Evolutionary conservation across 2,797 vertebrate species (phyloP), one percentile per base, ranked within the genome.

Genomic region (Syngnathus rostellatus): DNA sequence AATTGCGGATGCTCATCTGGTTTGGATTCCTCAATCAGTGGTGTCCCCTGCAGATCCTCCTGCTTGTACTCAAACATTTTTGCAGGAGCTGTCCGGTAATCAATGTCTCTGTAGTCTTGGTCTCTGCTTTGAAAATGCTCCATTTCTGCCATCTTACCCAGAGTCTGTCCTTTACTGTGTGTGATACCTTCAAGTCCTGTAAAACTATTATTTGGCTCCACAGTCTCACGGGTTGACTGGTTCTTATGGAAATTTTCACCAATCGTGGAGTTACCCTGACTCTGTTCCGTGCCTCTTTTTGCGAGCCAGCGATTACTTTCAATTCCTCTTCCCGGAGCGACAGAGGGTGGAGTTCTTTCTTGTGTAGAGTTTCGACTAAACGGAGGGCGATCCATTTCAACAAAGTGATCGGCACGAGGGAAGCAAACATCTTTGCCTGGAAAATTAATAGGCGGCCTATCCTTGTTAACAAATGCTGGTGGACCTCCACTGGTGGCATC

Each of bases 91-190:
- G 95, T 92, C 64, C 97, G 92, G 79, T 98, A 94, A 88, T 99
- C 97, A 65, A 97, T 96, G 78, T 98, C 96, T 8, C 94, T 90
- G 79, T 98, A 98, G 75, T 98, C 95, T 78, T 98, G 96, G 83
- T 93, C 96, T 83, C 85, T 89, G 74, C 91, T 92, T 78, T 91
- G 90, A 73, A 94, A 93, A 82, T 95, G 85, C 11, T 58, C 75
- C 8, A 81, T 87, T 1, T 69, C 57, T 3, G 67, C 71, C n/a
- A 89, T 59, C 64, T 85, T 87, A 37, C 58, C 73, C 64, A 77
- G 84, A n/a, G 71, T 71, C 61, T 78, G 77, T 64, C 69, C 80
- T 55, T 87, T 83, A 77, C 72, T 80, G 51, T 71, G 72, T 69
- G 80, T 64, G 0, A 76, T 43, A 14, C 88, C 85, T 66, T 89